Conservation (phyloP, 23 tunicate genomes). For the Styela clava region DNA sequence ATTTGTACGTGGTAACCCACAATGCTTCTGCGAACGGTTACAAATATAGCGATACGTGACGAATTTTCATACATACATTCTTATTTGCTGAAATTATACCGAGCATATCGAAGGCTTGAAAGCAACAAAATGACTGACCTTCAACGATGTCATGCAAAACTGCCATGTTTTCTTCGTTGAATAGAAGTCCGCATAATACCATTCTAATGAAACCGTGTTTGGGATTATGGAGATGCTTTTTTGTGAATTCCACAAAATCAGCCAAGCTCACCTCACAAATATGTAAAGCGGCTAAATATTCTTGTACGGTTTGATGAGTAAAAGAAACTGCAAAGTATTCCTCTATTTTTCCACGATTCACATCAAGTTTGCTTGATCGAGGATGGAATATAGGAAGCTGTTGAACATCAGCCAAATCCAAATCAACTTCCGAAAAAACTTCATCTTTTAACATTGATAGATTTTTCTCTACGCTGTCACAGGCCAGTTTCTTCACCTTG, state of each 20-base stretch:
- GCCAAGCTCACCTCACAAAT: neutral
- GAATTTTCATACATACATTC: too few species aligned
- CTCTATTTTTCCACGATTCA: neutral
- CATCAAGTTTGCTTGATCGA: neutral
- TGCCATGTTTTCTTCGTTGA: neutral
- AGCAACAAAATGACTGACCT: neutral
- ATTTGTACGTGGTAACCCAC: too few species aligned
- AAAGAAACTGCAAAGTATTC: neutral
- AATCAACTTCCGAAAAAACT: neutral
- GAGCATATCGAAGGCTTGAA: too few species aligned
- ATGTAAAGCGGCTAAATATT: neutral
- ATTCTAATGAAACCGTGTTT: neutral
- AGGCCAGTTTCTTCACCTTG: neutral
- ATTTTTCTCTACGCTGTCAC: neutral
- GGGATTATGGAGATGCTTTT: neutral
- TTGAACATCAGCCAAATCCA: conserved; percentile 5
- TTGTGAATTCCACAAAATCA: neutral
- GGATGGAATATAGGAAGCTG: neutral
- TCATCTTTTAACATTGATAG: neutral
- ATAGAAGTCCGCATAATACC: conserved; percentile 1
- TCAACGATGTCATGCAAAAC: neutral
- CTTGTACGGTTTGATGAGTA: neutral
- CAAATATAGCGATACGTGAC: too few species aligned
- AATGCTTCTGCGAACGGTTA: too few species aligned
- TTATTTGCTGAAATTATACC: too few species aligned